A percentile compares a stretch with the other conserved stretches of the same genome.
Evolutionary conservation across 2,888 invertebrate genomes (phyloP).

Genomic region (Priocnemis perturbator): DNA sequence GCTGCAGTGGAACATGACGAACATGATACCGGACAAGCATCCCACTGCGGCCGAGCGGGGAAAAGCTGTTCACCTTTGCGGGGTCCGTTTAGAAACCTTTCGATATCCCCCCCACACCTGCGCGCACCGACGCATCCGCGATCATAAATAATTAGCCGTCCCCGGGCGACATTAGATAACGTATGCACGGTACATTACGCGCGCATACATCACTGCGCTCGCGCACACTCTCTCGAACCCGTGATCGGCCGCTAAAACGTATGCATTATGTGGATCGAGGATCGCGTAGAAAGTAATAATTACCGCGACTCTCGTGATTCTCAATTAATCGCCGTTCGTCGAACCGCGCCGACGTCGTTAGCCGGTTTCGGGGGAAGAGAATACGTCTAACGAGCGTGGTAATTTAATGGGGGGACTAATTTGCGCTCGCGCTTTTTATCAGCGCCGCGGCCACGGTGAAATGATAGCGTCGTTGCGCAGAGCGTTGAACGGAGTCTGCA

Average conservation of each 20-base stretch:
- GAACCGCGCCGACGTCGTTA: slow-evolving; percentile 13
- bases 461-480: no score
- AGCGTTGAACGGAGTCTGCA: no score
- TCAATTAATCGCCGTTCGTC: no score
- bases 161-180: slow-evolving; percentile 10
- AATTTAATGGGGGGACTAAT: no score
- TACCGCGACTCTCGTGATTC: no score
- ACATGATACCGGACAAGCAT: slow-evolving; percentile 4
- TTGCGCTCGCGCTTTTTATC: no score
- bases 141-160: slow-evolving; percentile 31
- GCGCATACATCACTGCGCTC: background rate
- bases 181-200: background rate
- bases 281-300: no score
- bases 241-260: no score
- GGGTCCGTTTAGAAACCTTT: slow-evolving; percentile 50
- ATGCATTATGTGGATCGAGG: no score
- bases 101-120: slow-evolving; percentile 5
- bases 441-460: no score
- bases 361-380: background rate
- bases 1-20: slow-evolving; percentile 1
- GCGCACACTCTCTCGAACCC: no score
- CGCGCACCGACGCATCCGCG: slow-evolving; percentile 5
- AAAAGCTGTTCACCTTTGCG: slow-evolving; percentile 54
- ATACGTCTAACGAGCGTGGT: no score
- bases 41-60: background rate